A percentile compares a stretch with the other conserved stretches of the same genome.
Conservation (phyloP, 1,140 invertebrate species). For the Orussus abietinus region DNA sequence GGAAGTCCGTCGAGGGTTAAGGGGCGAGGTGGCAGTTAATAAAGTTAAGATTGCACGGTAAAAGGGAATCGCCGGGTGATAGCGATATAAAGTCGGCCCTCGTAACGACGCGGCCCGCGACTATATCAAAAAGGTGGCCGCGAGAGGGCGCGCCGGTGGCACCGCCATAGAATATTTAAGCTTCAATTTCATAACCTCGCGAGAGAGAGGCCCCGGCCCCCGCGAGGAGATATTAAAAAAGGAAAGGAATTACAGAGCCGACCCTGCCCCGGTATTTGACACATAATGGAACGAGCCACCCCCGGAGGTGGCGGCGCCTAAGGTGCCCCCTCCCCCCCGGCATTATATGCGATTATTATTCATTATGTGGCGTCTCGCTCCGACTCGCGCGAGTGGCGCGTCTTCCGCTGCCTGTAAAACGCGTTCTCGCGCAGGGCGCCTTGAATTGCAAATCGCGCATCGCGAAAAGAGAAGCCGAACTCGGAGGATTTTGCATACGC, state of each 20-base stretch:
- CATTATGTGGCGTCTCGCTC: conserved; percentile 41
- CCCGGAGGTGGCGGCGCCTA: conserved; percentile 11
- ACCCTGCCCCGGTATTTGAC: conserved; percentile 38
- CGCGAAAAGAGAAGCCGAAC: conserved; percentile 7
- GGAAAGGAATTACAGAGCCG: conserved; percentile 41
- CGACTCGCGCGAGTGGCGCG: conserved; percentile 11
- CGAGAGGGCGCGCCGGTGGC: conserved; percentile 25
- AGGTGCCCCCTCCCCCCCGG: not conserved
- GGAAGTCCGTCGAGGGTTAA: too few species aligned
- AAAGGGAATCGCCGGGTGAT: conserved; percentile 19
- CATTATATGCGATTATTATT: conserved; percentile 47
- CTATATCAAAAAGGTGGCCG: conserved; percentile 28
- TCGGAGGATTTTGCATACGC: conserved; percentile 11
- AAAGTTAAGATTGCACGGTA: conserved; percentile 35
- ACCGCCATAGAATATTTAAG: conserved; percentile 54
- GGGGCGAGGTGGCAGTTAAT: conserved; percentile 33
- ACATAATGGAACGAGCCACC: conserved; percentile 30
- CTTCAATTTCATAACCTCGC: conserved; percentile 50
- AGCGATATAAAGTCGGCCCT: conserved; percentile 28
- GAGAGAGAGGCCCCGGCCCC: conserved; percentile 18
- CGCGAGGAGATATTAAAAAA: conserved; percentile 28
- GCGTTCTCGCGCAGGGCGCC: conserved; percentile 13
- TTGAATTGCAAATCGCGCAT: conserved; percentile 37
- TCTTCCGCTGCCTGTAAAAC: not conserved
- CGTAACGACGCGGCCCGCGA: conserved; percentile 40